A percentile compares a stretch with the other conserved stretches of the same genome.
Conservation (phyloP, 1,140 invertebrate species). For the Lepidostoma basale region DNA sequence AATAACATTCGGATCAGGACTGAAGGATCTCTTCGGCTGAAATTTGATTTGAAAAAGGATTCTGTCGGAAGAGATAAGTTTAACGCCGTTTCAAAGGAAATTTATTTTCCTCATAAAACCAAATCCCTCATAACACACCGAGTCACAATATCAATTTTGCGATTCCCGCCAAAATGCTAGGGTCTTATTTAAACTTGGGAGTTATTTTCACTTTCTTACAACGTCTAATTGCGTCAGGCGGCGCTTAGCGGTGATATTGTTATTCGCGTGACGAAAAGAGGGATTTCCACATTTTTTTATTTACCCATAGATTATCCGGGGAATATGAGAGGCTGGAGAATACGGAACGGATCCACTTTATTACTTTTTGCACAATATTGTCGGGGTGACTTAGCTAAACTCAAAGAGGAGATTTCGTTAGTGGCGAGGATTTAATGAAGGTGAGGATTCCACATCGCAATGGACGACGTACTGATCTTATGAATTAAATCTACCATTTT, state of each 20-base stretch:
- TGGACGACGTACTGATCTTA: too few species aligned
- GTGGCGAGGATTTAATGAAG: not conserved
- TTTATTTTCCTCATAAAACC: not conserved
- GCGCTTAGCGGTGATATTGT: slow-evolving; percentile 10
- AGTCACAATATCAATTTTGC: slow-evolving; percentile 16
- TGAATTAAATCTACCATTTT: too few species aligned
- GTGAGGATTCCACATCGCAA: too few species aligned
- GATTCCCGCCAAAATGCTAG: not conserved
- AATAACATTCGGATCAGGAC: too few species aligned
- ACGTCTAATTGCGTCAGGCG: slow-evolving; percentile 14
- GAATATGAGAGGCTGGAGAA: not conserved
- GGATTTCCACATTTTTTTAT: slow-evolving; percentile 27
- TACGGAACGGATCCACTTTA: slow-evolving; percentile 17
- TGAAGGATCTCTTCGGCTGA: too few species aligned
- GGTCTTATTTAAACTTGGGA: not conserved
- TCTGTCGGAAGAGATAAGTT: too few species aligned
- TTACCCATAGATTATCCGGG: slow-evolving; percentile 10
- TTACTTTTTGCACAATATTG: slow-evolving; percentile 36
- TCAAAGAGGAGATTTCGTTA: slow-evolving; percentile 21
- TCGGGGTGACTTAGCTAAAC: slow-evolving; percentile 26
- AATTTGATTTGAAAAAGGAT: too few species aligned
- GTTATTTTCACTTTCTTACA: not conserved
- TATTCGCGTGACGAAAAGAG: slow-evolving; percentile 14
- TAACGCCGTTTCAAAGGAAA: not conserved
- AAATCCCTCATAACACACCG: not conserved